A percentile compares a stretch with the other conserved stretches of the same genome.
These are phyloP conservation scores for Coturnix japonica DNA, from an alignment of 2,113 vertebrate species.

Conservation along the genomic window DNA sequence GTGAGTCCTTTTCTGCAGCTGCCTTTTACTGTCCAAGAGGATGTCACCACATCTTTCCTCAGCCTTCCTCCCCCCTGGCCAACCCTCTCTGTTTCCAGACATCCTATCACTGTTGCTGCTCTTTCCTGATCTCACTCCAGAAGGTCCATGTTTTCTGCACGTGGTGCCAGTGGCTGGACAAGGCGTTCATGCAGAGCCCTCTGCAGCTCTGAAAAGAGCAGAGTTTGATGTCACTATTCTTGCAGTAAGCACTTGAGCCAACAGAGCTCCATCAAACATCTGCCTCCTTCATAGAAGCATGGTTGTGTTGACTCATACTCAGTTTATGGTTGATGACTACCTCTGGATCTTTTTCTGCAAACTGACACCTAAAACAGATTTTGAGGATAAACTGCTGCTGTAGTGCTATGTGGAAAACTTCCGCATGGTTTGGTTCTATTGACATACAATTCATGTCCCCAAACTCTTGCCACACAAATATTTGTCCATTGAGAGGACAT, in stretches of 20 bases:
- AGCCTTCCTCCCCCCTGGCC: neutral
- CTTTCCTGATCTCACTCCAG: rapidly evolving
- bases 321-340: neutral
- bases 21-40: neutral
- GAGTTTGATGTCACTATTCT: neutral
- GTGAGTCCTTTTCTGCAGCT: neutral
- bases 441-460: neutral
- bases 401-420: rapidly evolving
- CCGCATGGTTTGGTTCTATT: neutral
- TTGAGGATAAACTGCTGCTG: neutral
- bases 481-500: neutral
- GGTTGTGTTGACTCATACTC: neutral
- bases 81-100: neutral
- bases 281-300: neutral
- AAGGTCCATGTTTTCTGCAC: neutral
- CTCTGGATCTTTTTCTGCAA: neutral
- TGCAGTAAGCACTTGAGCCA: neutral
- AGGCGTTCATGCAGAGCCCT: rapidly evolving
- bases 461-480: neutral
- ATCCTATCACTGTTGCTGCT: rapidly evolving
- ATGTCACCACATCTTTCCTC: neutral
- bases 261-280: neutral
- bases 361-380: neutral
- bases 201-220: rapidly evolving
- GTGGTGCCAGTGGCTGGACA: neutral